phyloP scores from a whole-genome alignment of 2,888 invertebrate genomes.

The Cantharis flavilabris region DNA sequence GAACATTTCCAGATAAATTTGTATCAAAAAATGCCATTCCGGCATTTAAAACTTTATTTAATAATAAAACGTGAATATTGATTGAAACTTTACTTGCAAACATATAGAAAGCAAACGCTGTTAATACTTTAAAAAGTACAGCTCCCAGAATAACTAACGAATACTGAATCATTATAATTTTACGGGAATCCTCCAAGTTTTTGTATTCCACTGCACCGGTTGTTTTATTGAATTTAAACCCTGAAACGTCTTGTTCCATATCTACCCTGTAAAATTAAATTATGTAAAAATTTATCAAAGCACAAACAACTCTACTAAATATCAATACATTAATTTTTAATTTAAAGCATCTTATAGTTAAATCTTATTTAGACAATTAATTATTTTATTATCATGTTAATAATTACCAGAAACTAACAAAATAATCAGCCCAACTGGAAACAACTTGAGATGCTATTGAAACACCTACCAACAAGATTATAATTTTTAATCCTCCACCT shows the following conservation, averaged over 20 bases:
- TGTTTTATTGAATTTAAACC: neutral
- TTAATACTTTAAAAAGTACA: neutral
- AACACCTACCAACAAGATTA: constrained; percentile 33
- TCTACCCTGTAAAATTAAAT: neutral
- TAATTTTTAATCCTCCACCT: constrained; percentile 38
- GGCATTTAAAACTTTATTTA: constrained; percentile 43
- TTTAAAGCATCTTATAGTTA: too few species aligned
- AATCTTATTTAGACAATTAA: too few species aligned
- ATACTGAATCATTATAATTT: neutral
- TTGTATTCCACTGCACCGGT: neutral
- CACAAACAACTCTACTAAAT: too few species aligned
- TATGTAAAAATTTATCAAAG: too few species aligned
- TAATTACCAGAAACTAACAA: constrained; percentile 39
- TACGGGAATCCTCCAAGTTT: neutral
- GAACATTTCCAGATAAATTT: constrained; percentile 3
- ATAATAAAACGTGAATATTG: neutral
- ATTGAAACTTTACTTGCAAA: neutral
- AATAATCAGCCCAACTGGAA: constrained; percentile 36
- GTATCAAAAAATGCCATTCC: constrained; percentile 49
- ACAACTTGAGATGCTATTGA: constrained; percentile 36
- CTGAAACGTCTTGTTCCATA: neutral
- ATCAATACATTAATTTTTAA: too few species aligned
- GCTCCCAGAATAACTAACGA: neutral
- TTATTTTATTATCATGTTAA: too few species aligned
- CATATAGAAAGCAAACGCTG: neutral